These are phyloP conservation scores for Drosophila jambulina DNA, from an alignment of 1,140 invertebrate species.

Conservation along the genomic window DNA sequence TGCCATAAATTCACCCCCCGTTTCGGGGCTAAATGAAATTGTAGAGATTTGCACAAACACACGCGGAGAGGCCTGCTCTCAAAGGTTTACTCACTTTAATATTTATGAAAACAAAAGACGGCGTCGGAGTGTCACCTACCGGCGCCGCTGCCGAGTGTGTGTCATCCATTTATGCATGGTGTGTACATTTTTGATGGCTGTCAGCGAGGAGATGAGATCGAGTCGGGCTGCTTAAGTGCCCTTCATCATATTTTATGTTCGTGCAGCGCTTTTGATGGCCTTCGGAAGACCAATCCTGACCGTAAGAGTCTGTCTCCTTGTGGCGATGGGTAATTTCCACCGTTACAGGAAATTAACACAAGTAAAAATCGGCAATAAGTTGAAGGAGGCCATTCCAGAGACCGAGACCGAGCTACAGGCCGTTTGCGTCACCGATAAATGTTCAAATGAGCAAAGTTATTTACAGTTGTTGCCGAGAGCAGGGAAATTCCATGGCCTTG, in stretches of 20 bases:
- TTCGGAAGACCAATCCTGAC: conserved; percentile 64
- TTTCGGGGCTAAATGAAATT: conserved; percentile 55
- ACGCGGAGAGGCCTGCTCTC: conserved; percentile 7
- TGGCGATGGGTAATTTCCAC: conserved; percentile 30
- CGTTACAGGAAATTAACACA: conserved; percentile 76
- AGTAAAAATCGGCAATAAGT: conserved; percentile 77
- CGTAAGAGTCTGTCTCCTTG: background rate
- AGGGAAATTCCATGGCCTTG: conserved; percentile 3
- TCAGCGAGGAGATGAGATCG: conserved; percentile 56
- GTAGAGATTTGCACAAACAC: conserved; percentile 52
- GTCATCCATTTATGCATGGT: conserved; percentile 77
- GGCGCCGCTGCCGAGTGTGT: conserved; percentile 8
- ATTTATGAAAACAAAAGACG: conserved; percentile 76
- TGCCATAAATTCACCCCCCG: conserved; percentile 6
- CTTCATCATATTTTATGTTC: conserved; percentile 78
- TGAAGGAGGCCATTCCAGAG: conserved; percentile 22
- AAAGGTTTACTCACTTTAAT: conserved; percentile 72
- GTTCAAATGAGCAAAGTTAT: conserved; percentile 81
- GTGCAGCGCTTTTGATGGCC: conserved; percentile 62
- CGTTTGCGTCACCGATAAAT: conserved; percentile 82
- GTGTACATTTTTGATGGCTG: conserved; percentile 79
- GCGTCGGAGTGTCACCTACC: conserved; percentile 35
- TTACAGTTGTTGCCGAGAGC: conserved; percentile 65
- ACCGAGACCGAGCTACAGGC: conserved; percentile 61
- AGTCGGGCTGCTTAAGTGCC: conserved; percentile 69